phyloP scores from a whole-genome alignment of 1,140 invertebrate species.

The Drosophila baimaii region DNA sequence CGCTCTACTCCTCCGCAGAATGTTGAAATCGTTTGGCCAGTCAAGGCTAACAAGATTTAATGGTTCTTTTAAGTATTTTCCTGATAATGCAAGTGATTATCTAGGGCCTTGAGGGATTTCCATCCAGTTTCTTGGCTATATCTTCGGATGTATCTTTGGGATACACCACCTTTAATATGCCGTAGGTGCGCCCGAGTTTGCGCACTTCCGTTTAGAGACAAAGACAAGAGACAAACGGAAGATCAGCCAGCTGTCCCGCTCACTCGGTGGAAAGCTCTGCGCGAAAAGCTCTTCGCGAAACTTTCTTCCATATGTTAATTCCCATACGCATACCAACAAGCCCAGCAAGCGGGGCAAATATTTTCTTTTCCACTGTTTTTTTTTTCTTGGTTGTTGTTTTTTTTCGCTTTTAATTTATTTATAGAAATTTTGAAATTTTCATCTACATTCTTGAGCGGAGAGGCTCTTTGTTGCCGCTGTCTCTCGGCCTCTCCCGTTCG shows the following conservation, averaged over 20 bases:
- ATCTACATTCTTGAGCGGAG: slow-evolving; percentile 72
- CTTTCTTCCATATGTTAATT: slow-evolving; percentile 77
- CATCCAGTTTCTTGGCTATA: background rate
- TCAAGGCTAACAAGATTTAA: slow-evolving; percentile 40
- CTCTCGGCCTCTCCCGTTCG: slow-evolving; percentile 56
- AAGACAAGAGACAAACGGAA: slow-evolving; percentile 15
- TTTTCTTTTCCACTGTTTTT: slow-evolving; percentile 39
- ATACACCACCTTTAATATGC: slow-evolving; percentile 2
- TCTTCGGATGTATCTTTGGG: slow-evolving; percentile 1
- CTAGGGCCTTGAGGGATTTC: background rate
- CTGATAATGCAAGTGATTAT: slow-evolving; percentile 2
- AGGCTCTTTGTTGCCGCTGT: slow-evolving; percentile 42
- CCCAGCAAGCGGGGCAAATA: slow-evolving; percentile 55
- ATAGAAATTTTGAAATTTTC: slow-evolving; percentile 81
- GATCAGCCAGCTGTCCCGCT: slow-evolving; percentile 58
- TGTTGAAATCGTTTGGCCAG: slow-evolving; percentile 56
- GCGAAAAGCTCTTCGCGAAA: slow-evolving; percentile 39
- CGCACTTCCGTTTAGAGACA: slow-evolving; percentile 51
- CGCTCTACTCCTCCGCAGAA: slow-evolving; percentile 37
- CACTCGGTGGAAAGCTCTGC: slow-evolving; percentile 41
- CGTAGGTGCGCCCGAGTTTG: slow-evolving; percentile 64
- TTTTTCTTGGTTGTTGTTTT: slow-evolving; percentile 12
- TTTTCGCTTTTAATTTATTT: slow-evolving; percentile 62
- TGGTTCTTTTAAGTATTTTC: background rate
- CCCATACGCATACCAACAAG: slow-evolving; percentile 48